A percentile compares a stretch with the other conserved stretches of the same genome.
phyloP scores from a whole-genome alignment of 2,888 invertebrate genomes.

The Sympetrum striolatum region DNA sequence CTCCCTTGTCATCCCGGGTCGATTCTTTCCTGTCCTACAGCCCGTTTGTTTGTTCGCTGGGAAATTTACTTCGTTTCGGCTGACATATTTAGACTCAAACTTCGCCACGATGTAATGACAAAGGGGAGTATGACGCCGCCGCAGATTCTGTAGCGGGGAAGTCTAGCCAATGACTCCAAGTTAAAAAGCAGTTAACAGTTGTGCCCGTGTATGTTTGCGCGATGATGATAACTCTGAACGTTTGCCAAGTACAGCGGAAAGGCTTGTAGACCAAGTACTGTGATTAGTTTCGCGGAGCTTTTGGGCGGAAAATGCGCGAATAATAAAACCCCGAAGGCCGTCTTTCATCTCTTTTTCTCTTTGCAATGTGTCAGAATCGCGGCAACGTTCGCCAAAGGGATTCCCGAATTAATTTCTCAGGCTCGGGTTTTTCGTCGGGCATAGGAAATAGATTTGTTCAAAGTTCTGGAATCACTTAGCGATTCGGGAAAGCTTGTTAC shows the following conservation, averaged over 20 bases:
- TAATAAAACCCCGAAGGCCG: neutral
- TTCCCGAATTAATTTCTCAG: too few relatives aligned
- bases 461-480: too few relatives aligned
- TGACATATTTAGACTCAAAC: conserved; percentile 14
- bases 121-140: neutral
- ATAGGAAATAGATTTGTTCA: too few relatives aligned
- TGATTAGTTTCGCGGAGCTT: neutral
- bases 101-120: conserved; percentile 3
- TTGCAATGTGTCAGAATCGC: neutral
- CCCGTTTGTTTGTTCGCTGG: neutral
- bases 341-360: neutral
- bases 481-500: too few relatives aligned
- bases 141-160: neutral
- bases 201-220: neutral
- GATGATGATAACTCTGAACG: neutral
- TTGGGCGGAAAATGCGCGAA: neutral
- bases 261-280: neutral
- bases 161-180: neutral
- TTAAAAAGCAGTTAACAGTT: neutral
- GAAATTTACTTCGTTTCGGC: neutral
- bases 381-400: too few relatives aligned
- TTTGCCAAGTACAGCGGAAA: neutral
- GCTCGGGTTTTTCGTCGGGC: too few relatives aligned
- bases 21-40: neutral
- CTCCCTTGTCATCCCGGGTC: neutral